Percentiles rank a stretch among this genome's conserved stretches.
Evolutionary conservation across 2,888 invertebrate genomes (phyloP).

Genomic region (Copidosoma aretas): DNA sequence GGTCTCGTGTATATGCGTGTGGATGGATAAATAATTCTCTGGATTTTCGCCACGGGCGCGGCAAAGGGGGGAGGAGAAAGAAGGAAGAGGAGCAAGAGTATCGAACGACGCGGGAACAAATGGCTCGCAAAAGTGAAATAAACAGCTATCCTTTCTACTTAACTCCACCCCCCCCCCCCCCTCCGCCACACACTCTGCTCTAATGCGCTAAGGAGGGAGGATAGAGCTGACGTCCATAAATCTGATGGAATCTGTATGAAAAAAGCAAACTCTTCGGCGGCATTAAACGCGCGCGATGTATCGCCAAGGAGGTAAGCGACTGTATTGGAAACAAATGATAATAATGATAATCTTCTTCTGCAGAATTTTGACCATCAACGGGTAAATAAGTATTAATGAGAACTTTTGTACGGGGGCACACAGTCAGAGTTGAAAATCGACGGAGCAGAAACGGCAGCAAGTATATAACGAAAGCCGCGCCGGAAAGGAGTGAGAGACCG

Average conservation of each 20-base stretch:
- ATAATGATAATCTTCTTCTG: no score
- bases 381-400: no score
- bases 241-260: not conserved
- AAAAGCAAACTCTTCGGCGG: no score
- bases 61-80: not conserved
- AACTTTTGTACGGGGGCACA: no score
- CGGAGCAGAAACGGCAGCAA: not conserved
- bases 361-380: no score
- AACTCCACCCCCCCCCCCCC: not conserved
- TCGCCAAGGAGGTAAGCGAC: no score
- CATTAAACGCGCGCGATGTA: no score
- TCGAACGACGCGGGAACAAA: not conserved
- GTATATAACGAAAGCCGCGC: not conserved
- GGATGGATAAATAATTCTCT: constrained; percentile 26
- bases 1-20: constrained; percentile 12
- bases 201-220: no score
- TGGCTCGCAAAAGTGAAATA: not conserved
- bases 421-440: not conserved
- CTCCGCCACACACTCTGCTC: not conserved
- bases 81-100: not conserved
- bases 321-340: no score
- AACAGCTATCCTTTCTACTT: not conserved
- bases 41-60: constrained; percentile 1
- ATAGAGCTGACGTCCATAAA: not conserved
- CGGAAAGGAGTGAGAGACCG: not conserved